Percentiles rank a stretch among this genome's conserved stretches.
These are phyloP conservation scores for Eutrigla gurnardus DNA, from an alignment of 2,797 vertebrate species.

Conservation along the genomic window DNA sequence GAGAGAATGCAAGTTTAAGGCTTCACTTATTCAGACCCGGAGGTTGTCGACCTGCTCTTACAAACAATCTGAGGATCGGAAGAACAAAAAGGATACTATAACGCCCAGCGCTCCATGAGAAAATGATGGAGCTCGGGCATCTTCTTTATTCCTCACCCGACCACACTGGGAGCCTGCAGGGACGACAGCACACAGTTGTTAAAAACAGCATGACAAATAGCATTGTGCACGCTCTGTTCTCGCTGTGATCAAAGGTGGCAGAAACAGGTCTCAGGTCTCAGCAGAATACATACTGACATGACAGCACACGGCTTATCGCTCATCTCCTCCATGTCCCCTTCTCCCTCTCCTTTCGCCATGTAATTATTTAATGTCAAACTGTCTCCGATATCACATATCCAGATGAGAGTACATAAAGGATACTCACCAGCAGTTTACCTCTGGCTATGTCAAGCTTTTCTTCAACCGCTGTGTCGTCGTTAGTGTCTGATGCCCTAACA, in stretches of 20 bases:
- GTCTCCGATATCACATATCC: not conserved
- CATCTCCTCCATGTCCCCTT: not conserved
- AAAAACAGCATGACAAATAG: conserved; percentile 28
- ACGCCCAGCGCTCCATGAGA: conserved; percentile 85
- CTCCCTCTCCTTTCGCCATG: no score
- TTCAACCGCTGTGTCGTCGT: conserved; percentile 46
- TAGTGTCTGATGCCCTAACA: conserved; percentile 34
- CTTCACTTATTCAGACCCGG: no score
- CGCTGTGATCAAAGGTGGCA: conserved; percentile 46
- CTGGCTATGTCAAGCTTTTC: conserved; percentile 71
- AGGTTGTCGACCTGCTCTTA: no score
- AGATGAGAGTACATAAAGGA: not conserved
- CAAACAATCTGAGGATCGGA: conserved; percentile 18
- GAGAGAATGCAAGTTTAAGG: no score
- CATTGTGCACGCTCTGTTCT: not conserved
- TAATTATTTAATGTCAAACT: conserved; percentile 2
- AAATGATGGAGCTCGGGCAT: conserved; percentile 87
- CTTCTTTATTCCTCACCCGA: conserved; percentile 90
- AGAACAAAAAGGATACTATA: conserved; percentile 87
- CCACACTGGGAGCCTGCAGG: conserved; percentile 87
- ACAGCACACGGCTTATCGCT: conserved; percentile 6
- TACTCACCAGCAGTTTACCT: conserved; percentile 83
- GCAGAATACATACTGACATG: conserved; percentile 22
- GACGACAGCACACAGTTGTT: conserved; percentile 53
- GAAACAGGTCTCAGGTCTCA: conserved; percentile 38